These are phyloP conservation scores for Epizoanthus ramosus DNA, from an alignment of 92 coral and sea anemone genomes.

Conservation along the genomic window DNA sequence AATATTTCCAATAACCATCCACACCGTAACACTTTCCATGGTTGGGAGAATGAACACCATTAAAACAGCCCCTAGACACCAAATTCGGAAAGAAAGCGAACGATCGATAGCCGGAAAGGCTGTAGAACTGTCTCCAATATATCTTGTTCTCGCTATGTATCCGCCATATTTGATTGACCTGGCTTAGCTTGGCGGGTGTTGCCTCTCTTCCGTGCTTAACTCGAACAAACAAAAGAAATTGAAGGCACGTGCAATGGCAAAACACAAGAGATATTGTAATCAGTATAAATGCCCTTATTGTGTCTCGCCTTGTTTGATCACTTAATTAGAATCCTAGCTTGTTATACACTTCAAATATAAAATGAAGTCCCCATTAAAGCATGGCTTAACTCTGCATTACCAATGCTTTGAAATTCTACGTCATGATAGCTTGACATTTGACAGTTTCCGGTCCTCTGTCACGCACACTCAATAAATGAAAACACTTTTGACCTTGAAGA, in stretches of 20 bases:
- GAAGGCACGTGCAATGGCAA: slow-evolving; percentile 29
- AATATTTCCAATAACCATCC: slow-evolving; percentile 32
- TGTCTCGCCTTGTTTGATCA: slow-evolving; percentile 37
- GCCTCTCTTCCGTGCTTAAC: slow-evolving; percentile 3
- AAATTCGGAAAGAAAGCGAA: neutral
- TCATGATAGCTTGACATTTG: neutral
- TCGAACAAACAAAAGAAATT: neutral
- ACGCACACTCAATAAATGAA: slow-evolving; percentile 22
- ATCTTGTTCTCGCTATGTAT: neutral
- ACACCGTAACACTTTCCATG: slow-evolving; percentile 27
- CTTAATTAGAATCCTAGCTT: slow-evolving; percentile 27
- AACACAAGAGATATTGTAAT: slow-evolving; percentile 20
- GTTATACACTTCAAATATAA: neutral
- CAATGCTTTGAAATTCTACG: neutral
- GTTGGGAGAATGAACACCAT: neutral
- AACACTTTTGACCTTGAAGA: neutral
- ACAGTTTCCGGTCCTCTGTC: slow-evolving; percentile 12
- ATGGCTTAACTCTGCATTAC: neutral
- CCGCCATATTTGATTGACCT: slow-evolving; percentile 34
- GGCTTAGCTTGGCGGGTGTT: neutral
- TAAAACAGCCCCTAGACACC: too few species aligned
- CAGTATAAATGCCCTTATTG: slow-evolving; percentile 22
- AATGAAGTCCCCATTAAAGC: slow-evolving; percentile 4
- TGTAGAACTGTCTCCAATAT: slow-evolving; percentile 15
- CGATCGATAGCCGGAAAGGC: slow-evolving; percentile 28